Base-by-base conservation (phyloP, 1,140 invertebrate species). In the Caenorhabditis tropicalis region DNA sequence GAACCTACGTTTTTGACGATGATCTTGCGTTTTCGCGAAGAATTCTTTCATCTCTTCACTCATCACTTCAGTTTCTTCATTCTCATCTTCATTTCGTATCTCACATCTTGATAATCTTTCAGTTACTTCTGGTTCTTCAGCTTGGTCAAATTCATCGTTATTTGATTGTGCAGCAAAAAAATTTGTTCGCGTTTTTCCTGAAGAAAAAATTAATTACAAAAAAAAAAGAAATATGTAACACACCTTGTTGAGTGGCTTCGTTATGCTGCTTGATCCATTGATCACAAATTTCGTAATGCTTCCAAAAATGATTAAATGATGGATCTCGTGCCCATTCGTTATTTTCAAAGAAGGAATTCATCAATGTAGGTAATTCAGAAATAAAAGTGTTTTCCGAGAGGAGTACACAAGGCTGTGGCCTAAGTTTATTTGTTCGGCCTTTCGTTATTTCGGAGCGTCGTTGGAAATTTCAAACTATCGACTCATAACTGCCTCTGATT, bases 361-460 rank as follows among this genome's bases (percentile, higher is more conserved):
- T 74, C 12, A 24, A 24, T 56, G 10, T 21, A 12, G 29, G 24
- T n/a, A n/a, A 15, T 51, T 51, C 21, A 3, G 7, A 21, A 51
- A n/a, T 7, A 51, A 51, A n/a, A 51, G 21, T 16, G 16, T 70
- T 70, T 36, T 21, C 56, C 29, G 9, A 6, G 56, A 60, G 29
- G 56, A 60, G 9, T 60, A 27, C 56, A 60, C 56, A 31, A 60
- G 19, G n/a, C 56, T n/a, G 19, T 60, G 56, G 24, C 56, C 56
- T 21, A 60, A 60, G 56, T 60, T 60, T 60, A 9, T 7, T 27
- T 6, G 56, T n/a, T n/a, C n/a, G n/a, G n/a, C n/a, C n/a, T n/a
- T n/a, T n/a, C 29, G 56, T 60, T 31, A 60, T 60, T 29, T 60
- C 56, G 56, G 56, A 60, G 56, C 27, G 56, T 60, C 56, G 56